These are phyloP conservation scores for Diogma glabrata DNA, from an alignment of 2,888 invertebrate genomes.

Conservation along the genomic window DNA sequence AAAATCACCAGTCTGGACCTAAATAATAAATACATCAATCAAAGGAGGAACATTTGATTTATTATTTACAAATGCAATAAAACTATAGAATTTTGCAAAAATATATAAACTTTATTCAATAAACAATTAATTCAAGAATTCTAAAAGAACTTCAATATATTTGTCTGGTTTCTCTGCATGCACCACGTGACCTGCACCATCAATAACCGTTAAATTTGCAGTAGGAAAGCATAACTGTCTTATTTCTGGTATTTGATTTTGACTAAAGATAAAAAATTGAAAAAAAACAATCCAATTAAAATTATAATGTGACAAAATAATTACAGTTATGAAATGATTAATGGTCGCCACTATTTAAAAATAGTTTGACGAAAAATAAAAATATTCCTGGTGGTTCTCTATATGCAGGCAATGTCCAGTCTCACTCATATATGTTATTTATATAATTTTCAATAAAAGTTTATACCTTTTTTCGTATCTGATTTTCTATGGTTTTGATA, in stretches of 20 bases:
- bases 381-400: conserved; percentile 65
- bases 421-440: conserved; percentile 36
- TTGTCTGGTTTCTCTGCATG: conserved; percentile 68
- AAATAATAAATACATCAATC: no score
- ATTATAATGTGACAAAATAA: no score
- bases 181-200: conserved; percentile 80
- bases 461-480: no score
- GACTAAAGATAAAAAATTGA: conserved; percentile 24
- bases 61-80: no score
- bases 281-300: no score
- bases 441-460: no score
- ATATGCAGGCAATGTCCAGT: conserved; percentile 93
- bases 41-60: no score
- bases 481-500: conserved; percentile 31
- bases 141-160: background rate
- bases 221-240: conserved; percentile 54
- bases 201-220: conserved; percentile 49
- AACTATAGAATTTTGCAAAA: no score
- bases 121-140: no score
- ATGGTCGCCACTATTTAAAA: conserved; percentile 29
- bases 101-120: no score
- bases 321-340: no score
- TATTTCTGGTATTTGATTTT: conserved; percentile 48
- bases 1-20: no score
- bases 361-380: conserved; percentile 33